phyloP scores from a whole-genome alignment of 2,113 vertebrate species.

The Leucopsar rothschildi region DNA sequence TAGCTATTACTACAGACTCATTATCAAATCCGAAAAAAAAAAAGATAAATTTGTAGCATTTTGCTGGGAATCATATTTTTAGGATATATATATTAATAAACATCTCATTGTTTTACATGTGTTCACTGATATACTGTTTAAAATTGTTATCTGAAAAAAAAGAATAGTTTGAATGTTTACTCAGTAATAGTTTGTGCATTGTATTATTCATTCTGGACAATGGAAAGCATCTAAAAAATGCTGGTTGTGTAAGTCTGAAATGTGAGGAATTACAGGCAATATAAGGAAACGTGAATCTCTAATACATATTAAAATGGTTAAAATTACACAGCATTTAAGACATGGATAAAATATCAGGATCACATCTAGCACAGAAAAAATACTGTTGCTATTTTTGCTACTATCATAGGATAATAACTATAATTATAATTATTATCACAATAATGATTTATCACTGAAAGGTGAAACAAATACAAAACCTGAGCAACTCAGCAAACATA shows the following conservation, averaged over 20 bases:
- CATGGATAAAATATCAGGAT: neutral
- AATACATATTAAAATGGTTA: neutral
- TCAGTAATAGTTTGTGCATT: constrained; percentile 6
- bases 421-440: neutral
- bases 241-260: constrained; percentile 6
- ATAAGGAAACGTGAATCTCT: neutral
- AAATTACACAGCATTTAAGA: neutral
- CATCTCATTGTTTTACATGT: neutral
- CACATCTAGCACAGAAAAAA: neutral
- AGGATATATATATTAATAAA: neutral
- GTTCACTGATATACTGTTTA: constrained; percentile 49
- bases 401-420: neutral
- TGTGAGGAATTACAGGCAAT: constrained; percentile 2
- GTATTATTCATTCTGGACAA: constrained; percentile 29
- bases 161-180: constrained; percentile 36
- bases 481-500: neutral
- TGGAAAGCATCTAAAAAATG: constrained; percentile 64
- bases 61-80: neutral
- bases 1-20: neutral
- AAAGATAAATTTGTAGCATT: neutral
- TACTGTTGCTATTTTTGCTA: neutral
- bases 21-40: neutral
- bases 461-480: neutral
- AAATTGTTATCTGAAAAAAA: constrained; percentile 39
- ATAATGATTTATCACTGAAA: neutral